Evolutionary conservation across 2,797 vertebrate species (phyloP), one percentile per base, ranked within the genome.

Genomic region (Alfaro cultratus): DNA sequence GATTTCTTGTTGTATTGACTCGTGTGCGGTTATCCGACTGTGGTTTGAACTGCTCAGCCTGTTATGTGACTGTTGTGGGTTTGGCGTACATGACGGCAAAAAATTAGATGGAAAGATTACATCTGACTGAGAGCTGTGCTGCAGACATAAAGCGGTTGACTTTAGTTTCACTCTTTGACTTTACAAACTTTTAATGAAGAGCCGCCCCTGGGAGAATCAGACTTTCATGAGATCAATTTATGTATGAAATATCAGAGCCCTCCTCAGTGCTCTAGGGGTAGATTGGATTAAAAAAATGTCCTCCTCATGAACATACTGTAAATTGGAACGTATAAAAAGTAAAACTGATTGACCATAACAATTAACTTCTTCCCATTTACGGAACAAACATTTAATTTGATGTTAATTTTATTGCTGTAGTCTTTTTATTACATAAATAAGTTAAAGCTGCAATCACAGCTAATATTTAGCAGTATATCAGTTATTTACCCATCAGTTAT

Each of bases 121-220:
- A 71, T n/a, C 78, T 55, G 41, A 45, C 12, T 5, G 26, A 46
- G 13, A 67, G 55, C 76, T 76, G 43, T 70, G 77, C 41, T 77
- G 74, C 53, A 75, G 49, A 79, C 73, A 49, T 39, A 21, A 53
- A 47, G 15, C 26, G 45, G 15, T 55, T 64, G 81, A 83, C 79
- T 85, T 89, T 73, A 51, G 71, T 87, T 87, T 77, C 67, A 87
- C 87, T 84, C 64, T 76, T 74, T 89, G 79, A 86, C 73, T 84
- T 89, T 84, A 76, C 47, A 84, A 86, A 84, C 86, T 76, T 88
- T 87, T 87, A 91, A 92, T 91, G 84, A 93, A 84, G 64, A 71
- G 74, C 57, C 75, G 13, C 72, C 85, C 75, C 76, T 6, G 0
- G 74, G 82, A 83, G 53, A 39, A 77, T 80, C 80, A 81, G 82